Conservation (phyloP, 35 echinoderm and acorn worm species). For the Lytechinus variegatus region DNA sequence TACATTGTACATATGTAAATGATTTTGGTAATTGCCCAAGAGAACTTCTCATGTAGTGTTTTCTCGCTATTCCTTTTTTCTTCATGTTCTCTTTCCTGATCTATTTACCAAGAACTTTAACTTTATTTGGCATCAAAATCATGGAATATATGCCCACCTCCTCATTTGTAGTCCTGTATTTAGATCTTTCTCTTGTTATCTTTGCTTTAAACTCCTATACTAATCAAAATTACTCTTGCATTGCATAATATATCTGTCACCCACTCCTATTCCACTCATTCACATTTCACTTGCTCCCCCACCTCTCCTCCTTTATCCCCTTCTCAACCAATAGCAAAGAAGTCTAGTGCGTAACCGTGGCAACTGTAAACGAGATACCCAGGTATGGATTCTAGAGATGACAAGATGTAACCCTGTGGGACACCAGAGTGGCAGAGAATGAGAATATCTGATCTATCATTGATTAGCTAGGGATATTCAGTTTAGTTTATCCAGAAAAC, state of each 20-base stretch:
- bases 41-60: no score
- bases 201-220: background rate
- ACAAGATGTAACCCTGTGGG: background rate
- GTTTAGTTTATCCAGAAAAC: background rate
- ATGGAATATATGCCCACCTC: background rate
- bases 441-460: background rate
- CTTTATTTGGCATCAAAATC: background rate
- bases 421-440: background rate
- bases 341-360: conserved; percentile 40
- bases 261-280: background rate
- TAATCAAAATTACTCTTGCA: background rate
- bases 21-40: no score
- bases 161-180: no score
- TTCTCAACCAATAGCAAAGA: conserved; percentile 23
- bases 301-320: background rate
- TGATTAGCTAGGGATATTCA: background rate
- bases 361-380: conserved; percentile 35
- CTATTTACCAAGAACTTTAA: background rate
- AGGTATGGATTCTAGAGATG: background rate
- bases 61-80: no score
- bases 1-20: no score
- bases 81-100: no score
- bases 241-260: background rate
- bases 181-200: background rate
- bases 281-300: background rate